Base-by-base conservation (phyloP, 2,113 vertebrate genomes). In the Dascyllus trimaculatus region DNA sequence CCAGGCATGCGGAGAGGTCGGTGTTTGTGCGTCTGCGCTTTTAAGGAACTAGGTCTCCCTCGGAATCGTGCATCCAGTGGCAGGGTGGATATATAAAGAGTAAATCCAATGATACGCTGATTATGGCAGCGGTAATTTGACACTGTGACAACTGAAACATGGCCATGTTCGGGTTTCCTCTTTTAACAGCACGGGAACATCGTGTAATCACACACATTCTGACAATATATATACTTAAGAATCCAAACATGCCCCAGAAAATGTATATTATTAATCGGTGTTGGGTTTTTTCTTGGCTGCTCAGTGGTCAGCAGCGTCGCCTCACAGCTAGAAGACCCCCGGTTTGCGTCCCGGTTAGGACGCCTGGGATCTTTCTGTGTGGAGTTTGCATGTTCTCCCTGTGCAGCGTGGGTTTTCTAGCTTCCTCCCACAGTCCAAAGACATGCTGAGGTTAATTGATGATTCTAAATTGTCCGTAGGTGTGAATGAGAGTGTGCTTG, bases 1-100 rank as follows among this genome's bases (percentile, higher is more conserved):
- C 84, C 22, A 70, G 81, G 84, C 78, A 90, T 88, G 57, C 72
- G 45, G 48, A 38, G 17, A 65, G 58, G 24, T 51, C 38, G 52
- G 49, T 52, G 22, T 52, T 45, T 49, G 40, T 72, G 69, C 26
- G 62, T 77, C 29, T 71, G 61, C 61, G 40, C 46, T 74, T 75
- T 74, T 61, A 78, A 78, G 69, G 62, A 81, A 71, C 22, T 7
- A 32, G 11, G 1, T 52, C 24, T 22, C 63, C 13, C 17, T 17
- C 8, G 40, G 43, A 63, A 49, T 9, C 46, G 32, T 2, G 48
- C 25, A 56, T 67, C 62, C 29, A 5, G 24, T 74, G 9, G 5
- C 21, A 58, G 52, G 25, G 52, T 7, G 11, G 54, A 58, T 65
- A 70, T 61, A 74, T 66, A 52, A 64, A 75, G 69, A 29, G 25